These are phyloP conservation scores for Pangasianodon gigas DNA, from an alignment of 2,113 vertebrate species.

Conservation along the genomic window DNA sequence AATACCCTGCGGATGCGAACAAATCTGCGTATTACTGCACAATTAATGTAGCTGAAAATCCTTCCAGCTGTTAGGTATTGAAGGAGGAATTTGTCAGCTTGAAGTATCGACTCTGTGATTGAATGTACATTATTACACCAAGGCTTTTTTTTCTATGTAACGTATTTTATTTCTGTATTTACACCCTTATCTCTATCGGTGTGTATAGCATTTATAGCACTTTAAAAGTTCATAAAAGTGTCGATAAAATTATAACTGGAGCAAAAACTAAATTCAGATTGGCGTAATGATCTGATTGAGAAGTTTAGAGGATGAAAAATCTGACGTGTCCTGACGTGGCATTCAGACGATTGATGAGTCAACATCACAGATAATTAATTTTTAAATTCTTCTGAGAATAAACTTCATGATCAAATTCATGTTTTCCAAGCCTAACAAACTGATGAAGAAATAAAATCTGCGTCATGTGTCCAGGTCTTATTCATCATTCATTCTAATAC, in stretches of 20 bases:
- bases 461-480: slow-evolving; percentile 38
- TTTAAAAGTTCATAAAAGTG: background rate
- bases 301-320: slow-evolving; percentile 51
- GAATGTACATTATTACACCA: slow-evolving; percentile 42
- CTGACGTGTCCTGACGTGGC: slow-evolving; percentile 48
- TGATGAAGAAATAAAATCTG: slow-evolving; percentile 56
- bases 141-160: background rate
- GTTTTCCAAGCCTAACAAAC: background rate
- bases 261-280: slow-evolving; percentile 23
- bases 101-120: slow-evolving; percentile 59
- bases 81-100: slow-evolving; percentile 60
- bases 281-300: slow-evolving; percentile 54
- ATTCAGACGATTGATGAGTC: slow-evolving; percentile 56
- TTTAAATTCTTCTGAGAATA: background rate
- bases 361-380: background rate
- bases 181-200: background rate
- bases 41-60: slow-evolving; percentile 77
- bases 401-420: background rate
- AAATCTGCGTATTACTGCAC: slow-evolving; percentile 74
- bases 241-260: background rate
- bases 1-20: slow-evolving; percentile 72
- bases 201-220: background rate
- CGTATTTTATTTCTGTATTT: background rate
- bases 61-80: slow-evolving; percentile 67
- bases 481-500: background rate